Evolutionary conservation across 2,113 vertebrate genomes (phyloP).

Genomic region (Cygnus buccinator): DNA sequence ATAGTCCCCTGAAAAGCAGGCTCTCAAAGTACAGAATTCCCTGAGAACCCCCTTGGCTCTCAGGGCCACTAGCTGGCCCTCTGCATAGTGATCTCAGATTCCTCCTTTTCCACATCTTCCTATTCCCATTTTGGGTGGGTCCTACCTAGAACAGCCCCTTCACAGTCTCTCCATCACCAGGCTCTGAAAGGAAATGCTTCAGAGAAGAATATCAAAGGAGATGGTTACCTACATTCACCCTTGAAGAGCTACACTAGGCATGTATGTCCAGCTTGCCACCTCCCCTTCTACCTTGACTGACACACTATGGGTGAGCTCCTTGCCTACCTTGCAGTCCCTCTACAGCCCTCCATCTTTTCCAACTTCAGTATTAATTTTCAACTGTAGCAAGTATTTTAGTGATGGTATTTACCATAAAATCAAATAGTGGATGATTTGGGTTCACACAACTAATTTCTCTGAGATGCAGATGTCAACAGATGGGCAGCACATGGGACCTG

Average conservation of each 20-base stretch:
- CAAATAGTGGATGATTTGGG: background rate
- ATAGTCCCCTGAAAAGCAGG: background rate
- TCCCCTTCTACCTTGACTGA: background rate
- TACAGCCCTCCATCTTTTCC: background rate
- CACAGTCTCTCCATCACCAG: background rate
- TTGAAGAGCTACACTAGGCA: background rate
- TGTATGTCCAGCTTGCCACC: background rate
- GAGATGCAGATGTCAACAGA: background rate
- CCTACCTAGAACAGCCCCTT: background rate
- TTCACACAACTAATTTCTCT: background rate
- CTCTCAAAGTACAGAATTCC: background rate
- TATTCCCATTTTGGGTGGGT: background rate
- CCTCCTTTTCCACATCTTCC: background rate
- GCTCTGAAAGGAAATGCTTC: background rate
- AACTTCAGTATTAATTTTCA: background rate
- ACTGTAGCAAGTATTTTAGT: background rate
- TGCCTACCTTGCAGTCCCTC: background rate
- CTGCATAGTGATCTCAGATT: background rate
- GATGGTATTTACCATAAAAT: background rate
- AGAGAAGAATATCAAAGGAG: background rate
- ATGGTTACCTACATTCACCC: background rate
- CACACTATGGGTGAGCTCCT: background rate
- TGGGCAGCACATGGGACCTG: background rate
- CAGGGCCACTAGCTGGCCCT: background rate
- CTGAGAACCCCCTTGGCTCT: background rate